phyloP scores from a whole-genome alignment of 2,113 vertebrate species.

The Helogale parvula region DNA sequence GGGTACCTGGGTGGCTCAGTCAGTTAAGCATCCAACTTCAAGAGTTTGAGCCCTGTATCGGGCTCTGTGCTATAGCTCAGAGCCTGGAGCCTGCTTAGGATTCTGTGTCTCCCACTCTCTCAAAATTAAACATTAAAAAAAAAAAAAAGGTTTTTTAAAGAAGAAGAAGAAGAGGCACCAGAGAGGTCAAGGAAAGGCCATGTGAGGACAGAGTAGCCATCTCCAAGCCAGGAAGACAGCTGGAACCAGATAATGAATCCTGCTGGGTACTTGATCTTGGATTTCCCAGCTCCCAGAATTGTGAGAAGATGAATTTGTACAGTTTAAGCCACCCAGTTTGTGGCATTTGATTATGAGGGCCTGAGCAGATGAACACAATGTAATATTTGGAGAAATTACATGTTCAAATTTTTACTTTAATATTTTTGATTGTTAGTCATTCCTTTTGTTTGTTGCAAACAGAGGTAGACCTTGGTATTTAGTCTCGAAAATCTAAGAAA shows the following conservation, averaged over 20 bases:
- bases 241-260: background rate
- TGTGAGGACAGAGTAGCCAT: background rate
- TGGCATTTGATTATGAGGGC: background rate
- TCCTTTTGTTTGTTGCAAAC: background rate
- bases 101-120: too few relatives aligned
- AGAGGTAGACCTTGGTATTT: background rate
- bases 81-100: too few relatives aligned
- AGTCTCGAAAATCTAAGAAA: background rate
- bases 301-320: background rate
- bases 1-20: too few relatives aligned
- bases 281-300: background rate
- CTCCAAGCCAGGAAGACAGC: background rate
- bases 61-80: too few relatives aligned
- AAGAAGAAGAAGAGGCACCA: background rate
- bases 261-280: background rate
- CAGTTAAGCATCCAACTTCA: too few relatives aligned
- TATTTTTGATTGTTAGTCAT: background rate
- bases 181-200: background rate
- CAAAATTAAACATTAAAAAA: too few relatives aligned
- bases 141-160: too few relatives aligned
- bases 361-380: background rate
- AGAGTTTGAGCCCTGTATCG: too few relatives aligned
- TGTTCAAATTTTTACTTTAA: conserved; percentile 4
- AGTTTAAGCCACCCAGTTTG: background rate
- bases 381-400: background rate